Evolutionary conservation across 2,113 vertebrate genomes (phyloP), one percentile per base, ranked within the genome.

Genomic region (Cephalopholis sonnerati): DNA sequence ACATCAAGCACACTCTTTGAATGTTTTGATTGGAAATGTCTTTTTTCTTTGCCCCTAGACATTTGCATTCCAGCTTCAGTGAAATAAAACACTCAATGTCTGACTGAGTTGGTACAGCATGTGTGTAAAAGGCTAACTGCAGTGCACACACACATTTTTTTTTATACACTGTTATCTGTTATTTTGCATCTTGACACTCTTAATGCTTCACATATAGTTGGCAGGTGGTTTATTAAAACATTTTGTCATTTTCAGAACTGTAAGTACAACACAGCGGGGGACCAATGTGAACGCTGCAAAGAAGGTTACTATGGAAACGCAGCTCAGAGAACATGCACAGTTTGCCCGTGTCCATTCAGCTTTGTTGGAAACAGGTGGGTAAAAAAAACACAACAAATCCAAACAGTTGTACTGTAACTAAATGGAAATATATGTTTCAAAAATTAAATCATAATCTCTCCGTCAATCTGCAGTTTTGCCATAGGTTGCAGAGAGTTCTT

Each of bases 211-310:
- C n/a, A 48, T 62, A 17, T 24, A 5, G 13, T 32, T 67, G 36
- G 13, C 22, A 13, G 39, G 44, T 32, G 18, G 7, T 83, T 70
- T 63, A 74, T 81, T 85, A 27, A 61, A 53, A 39, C 16, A 16
- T 70, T 50, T 1, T 74, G 6, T 87, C 16, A 11, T 84, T 93
- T 77, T 80, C 83, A 99, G 98, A 96, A 96, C 87, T 99, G 98
- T 85, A 92, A 92, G 68, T 93, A 96, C 83, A 96, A 98, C 91
- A 97, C 97, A 0, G 97, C 94, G 0, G 98, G 98, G 15, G 95
- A 98, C 7, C 93, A 93, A 74, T 99, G 98, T 82, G 97, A 99
- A 48, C 95, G 18, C 70, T 99, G 98, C 90, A 96, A 95, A 88
- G 97, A 97, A 0, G 97, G 98, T 75, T 96, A 97, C 92, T 97